These are phyloP conservation scores for Metalampra italica DNA, from an alignment of 2,888 invertebrate genomes.

Conservation along the genomic window DNA sequence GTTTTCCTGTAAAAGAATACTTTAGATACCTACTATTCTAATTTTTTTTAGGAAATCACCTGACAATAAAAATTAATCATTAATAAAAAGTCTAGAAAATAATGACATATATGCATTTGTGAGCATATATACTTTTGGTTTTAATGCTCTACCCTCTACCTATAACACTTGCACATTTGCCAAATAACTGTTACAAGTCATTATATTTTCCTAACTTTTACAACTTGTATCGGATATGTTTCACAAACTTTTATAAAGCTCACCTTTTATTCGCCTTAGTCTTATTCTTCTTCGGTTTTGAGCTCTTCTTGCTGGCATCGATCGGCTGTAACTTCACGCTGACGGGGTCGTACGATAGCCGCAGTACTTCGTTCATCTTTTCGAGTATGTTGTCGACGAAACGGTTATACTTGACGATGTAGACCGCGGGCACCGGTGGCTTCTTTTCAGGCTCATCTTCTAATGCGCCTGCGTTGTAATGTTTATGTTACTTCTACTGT, in stretches of 20 bases:
- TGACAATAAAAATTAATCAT: too few relatives aligned
- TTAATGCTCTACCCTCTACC: too few relatives aligned
- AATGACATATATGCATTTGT: too few relatives aligned
- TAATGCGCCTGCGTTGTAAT: slow-evolving; percentile 65
- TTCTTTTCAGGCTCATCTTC: slow-evolving; percentile 55
- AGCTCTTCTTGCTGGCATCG: slow-evolving; percentile 72
- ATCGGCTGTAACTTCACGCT: slow-evolving; percentile 84
- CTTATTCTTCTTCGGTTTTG: slow-evolving; percentile 70
- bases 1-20: slow-evolving; percentile 48
- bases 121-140: too few relatives aligned
- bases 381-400: slow-evolving; percentile 91
- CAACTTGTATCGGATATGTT: too few relatives aligned
- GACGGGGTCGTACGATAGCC: slow-evolving; percentile 90
- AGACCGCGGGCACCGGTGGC: slow-evolving; percentile 81
- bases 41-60: too few relatives aligned
- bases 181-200: too few relatives aligned
- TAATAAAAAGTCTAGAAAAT: too few relatives aligned
- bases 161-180: too few relatives aligned
- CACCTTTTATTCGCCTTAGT: slow-evolving; percentile 27
- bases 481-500: slow-evolving; percentile 4
- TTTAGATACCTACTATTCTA: slow-evolving; percentile 1
- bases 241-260: neutral
- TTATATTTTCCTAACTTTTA: too few relatives aligned
- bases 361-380: slow-evolving; percentile 88
- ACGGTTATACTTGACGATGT: slow-evolving; percentile 89